These are phyloP conservation scores for Diogma glabrata DNA, from an alignment of 2,888 invertebrate species.

Conservation along the genomic window DNA sequence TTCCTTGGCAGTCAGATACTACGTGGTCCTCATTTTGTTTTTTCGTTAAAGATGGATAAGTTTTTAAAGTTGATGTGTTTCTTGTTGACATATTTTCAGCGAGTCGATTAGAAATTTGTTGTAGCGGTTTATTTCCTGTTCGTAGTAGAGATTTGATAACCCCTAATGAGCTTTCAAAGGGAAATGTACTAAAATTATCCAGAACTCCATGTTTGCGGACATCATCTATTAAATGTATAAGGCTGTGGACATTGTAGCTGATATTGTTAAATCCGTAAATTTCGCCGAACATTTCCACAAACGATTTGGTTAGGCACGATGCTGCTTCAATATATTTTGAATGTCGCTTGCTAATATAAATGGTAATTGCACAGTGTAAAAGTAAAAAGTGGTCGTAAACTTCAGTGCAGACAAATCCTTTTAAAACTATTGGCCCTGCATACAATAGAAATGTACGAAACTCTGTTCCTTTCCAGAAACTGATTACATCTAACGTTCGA, in stretches of 20 bases:
- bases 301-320: not conserved
- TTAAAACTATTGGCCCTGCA: not conserved
- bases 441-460: not conserved
- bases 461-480: not conserved
- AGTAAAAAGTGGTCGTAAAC: not conserved
- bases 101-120: not conserved
- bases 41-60: not conserved
- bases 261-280: conserved; percentile 6
- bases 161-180: no score
- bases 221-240: conserved; percentile 4
- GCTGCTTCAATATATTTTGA: not conserved
- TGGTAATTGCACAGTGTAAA: not conserved
- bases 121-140: not conserved
- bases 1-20: not conserved
- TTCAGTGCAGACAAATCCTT: not conserved
- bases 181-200: not conserved
- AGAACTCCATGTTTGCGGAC: conserved; percentile 1
- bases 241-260: conserved; percentile 3
- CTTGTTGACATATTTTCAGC: not conserved
- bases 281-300: conserved; percentile 6
- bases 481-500: not conserved
- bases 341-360: not conserved
- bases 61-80: not conserved
- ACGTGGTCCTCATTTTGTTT: not conserved
- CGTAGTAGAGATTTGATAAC: no score